A percentile compares a stretch with the other conserved stretches of the same genome.
These are phyloP conservation scores for Eulithis prunata DNA, from an alignment of 2,888 invertebrate genomes.

Conservation along the genomic window DNA sequence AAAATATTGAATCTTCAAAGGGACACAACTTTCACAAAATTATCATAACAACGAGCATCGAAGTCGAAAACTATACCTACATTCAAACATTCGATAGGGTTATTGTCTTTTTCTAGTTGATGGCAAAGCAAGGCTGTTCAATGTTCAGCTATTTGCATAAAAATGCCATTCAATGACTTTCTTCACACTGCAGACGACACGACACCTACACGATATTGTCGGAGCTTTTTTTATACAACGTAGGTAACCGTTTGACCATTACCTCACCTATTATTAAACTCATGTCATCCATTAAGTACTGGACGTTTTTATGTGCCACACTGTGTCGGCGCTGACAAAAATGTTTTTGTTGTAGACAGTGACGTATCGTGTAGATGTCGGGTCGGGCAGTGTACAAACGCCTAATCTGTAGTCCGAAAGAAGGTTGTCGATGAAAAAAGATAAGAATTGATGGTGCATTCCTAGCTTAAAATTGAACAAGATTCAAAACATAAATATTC, in stretches of 20 bases:
- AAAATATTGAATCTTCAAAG: not conserved
- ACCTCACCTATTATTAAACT: no score
- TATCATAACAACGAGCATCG: slow-evolving; percentile 64
- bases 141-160: slow-evolving; percentile 58
- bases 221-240: no score
- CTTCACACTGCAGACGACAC: no score
- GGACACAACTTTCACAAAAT: slow-evolving; percentile 66
- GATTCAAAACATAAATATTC: slow-evolving; percentile 23
- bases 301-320: no score
- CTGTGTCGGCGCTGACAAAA: no score
- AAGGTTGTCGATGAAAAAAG: slow-evolving; percentile 46
- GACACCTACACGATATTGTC: no score
- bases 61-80: slow-evolving; percentile 59
- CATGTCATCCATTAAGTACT: no score
- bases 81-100: slow-evolving; percentile 61
- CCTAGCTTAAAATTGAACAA: slow-evolving; percentile 12
- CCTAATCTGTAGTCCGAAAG: slow-evolving; percentile 42
- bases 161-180: slow-evolving; percentile 52
- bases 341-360: no score
- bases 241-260: no score
- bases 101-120: slow-evolving; percentile 50
- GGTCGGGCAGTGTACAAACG: no score
- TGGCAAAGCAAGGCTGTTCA: slow-evolving; percentile 8
- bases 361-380: no score
- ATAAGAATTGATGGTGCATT: slow-evolving; percentile 41